Evolutionary conservation across 2,113 vertebrate genomes (phyloP), one percentile per base, ranked within the genome.

Genomic region (Psilopogon haemacephalus): DNA sequence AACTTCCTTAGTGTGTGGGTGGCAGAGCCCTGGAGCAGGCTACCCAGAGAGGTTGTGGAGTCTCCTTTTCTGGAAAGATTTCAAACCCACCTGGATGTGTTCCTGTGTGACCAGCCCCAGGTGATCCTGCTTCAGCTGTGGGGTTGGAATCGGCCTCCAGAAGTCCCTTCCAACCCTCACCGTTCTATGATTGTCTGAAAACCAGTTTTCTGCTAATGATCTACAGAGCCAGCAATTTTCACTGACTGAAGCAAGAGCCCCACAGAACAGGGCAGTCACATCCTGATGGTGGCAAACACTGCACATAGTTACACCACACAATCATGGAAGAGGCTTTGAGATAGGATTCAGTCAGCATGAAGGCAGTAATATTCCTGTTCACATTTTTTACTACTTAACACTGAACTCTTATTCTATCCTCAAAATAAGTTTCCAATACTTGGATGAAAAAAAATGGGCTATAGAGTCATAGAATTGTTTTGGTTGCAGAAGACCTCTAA

Each of bases 271-370:
- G 52, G 26, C 1, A 1, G 42, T 30, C 84, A 52, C 50, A 23
- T 17, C 55, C 48, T 32, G 48, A 28, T 0, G 0, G 73, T 6
- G 11, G 56, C 46, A 80, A 70, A 73, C 1, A 1, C 35, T 12
- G 21, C 3, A 13, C 19, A 24, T 40, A 52, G 23, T 8, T 20
- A 33, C 46, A 81, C 17, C 35, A 12, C 18, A 21, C 1, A 12
- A 58, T 3, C 46, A 35, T 44, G 63, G 52, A 16, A 30, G 50
- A 63, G 35, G 73, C 37, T 77, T 74, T 4, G 1, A 78, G 68
- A 27, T 9, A 0, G 1, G 12, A 30, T 27, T 18, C 33, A 28
- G 3, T 18, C 48, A 11, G 42, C 18, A 37, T 5, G 3, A 74
- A 56, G 4, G 23, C 10, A 80, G 28, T 9, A 37, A 52, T 26